Evolutionary conservation across 2,797 vertebrate genomes (phyloP).

Genomic region (Geotrypetes seraphini): DNA sequence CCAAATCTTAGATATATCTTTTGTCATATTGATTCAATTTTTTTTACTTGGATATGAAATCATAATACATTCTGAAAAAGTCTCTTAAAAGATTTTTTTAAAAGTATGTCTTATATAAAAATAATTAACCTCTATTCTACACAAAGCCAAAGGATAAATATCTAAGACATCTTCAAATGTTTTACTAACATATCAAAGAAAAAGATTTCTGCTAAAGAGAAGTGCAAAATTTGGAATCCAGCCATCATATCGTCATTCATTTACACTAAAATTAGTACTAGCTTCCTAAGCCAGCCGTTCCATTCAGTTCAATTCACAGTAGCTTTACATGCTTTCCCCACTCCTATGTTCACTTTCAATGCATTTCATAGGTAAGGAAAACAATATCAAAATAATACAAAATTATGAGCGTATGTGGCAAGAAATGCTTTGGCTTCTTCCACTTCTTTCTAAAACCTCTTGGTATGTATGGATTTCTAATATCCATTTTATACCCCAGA

Average conservation of each 20-base stretch:
- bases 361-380: no score
- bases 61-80: constrained; percentile 38
- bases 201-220: constrained; percentile 43
- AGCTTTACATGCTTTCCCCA: no score
- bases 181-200: constrained; percentile 36
- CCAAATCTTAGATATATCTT: constrained; percentile 31
- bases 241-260: constrained; percentile 8
- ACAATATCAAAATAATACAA: no score
- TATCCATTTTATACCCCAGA: no score
- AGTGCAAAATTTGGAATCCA: constrained; percentile 30
- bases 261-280: constrained; percentile 14
- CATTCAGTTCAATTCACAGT: no score
- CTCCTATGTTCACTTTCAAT: no score
- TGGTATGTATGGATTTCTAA: no score
- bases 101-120: constrained; percentile 56
- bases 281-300: constrained; percentile 1
- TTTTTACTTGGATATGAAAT: constrained; percentile 27
- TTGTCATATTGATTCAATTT: constrained; percentile 13
- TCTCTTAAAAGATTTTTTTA: constrained; percentile 47
- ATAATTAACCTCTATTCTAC: constrained; percentile 55
- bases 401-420: no score
- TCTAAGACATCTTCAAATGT: constrained; percentile 50
- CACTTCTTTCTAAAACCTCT: no score
- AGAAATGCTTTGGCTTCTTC: no score
- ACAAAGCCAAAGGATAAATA: constrained; percentile 59